A percentile compares a stretch with the other conserved stretches of the same genome.
phyloP scores from a whole-genome alignment of 2,113 vertebrate species.

The Triplophysa rosa region DNA sequence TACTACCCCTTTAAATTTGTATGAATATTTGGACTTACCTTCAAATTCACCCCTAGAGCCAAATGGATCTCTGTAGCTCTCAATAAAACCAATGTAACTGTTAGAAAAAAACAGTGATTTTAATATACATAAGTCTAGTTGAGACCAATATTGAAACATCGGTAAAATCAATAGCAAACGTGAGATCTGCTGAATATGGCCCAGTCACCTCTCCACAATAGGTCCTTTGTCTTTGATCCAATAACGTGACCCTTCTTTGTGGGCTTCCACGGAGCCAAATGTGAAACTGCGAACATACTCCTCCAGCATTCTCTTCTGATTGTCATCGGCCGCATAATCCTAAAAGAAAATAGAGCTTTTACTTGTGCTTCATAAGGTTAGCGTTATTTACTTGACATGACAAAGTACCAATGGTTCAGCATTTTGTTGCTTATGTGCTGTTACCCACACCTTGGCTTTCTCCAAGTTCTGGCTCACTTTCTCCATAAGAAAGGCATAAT shows the following conservation, averaged over 20 bases:
- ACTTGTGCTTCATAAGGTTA: neutral
- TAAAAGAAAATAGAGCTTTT: constrained; percentile 48
- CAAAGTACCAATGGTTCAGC: neutral
- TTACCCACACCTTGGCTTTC: constrained; percentile 79
- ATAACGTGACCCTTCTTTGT: constrained; percentile 87
- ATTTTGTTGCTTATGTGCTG: too few species aligned
- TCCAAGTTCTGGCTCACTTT: constrained; percentile 80
- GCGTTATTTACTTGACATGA: neutral
- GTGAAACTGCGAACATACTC: constrained; percentile 83
- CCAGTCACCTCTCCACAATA: constrained; percentile 86
- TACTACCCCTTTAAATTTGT: neutral
- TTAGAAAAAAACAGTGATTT: neutral
- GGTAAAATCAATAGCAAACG: neutral
- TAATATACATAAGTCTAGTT: neutral
- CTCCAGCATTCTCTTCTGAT: constrained; percentile 83
- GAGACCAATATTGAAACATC: neutral
- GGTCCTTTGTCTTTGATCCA: constrained; percentile 93
- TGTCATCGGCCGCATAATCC: constrained; percentile 81
- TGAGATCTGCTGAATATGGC: neutral
- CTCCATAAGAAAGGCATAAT: constrained; percentile 83
- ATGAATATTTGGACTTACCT: constrained; percentile 69
- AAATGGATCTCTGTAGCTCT: constrained; percentile 92
- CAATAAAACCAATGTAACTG: constrained; percentile 92
- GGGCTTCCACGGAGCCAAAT: constrained; percentile 82
- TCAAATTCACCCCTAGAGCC: constrained; percentile 93